Base-by-base conservation (phyloP, 1,140 invertebrate genomes). In the Harlomillsia oculata region DNA sequence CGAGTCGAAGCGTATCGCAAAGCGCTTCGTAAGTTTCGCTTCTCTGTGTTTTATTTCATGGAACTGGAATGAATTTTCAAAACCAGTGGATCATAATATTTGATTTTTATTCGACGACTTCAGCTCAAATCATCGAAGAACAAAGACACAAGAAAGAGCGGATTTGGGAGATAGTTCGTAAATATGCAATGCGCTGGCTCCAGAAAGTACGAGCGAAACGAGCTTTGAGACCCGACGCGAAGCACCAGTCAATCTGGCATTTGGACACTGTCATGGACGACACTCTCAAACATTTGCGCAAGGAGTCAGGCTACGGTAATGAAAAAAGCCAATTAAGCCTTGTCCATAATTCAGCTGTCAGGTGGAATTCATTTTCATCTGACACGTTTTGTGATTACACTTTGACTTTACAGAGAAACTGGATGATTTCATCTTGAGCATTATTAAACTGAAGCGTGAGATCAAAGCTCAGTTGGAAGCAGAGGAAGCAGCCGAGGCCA, bases 281-380 rank as follows among this genome's bases (percentile, higher is more conserved):
- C 14, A n/a, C n/a, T n/a, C n/a, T n/a, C n/a, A n/a, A n/a, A n/a
- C n/a, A n/a, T n/a, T 44, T 61, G 28, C 53, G 45, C 8, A n/a
- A 52, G 44, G 37, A 56, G 28, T 56, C 59, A 28, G 59, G 54
- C 16, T 55, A 61, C 37, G 59, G 59, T 61, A 46, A 25, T 20
- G n/a, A n/a, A n/a, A n/a, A n/a, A n/a, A n/a, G n/a, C n/a, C n/a
- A n/a, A n/a, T n/a, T n/a, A n/a, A n/a, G n/a, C n/a, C n/a, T n/a
- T n/a, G n/a, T n/a, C n/a, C n/a, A n/a, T n/a, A n/a, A n/a, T 34
- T 34, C 30, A 34, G 6, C 14, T 14, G 6, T 34, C 30, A 34
- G 6, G 6, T 34, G 14, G 6, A 34, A 8, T 34, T 34, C 30
- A 34, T 8, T 8, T 34, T 34, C 30, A 8, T 34, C 14, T 8